Evolutionary conservation across 1,140 invertebrate species (phyloP).

Genomic region (Sarcophaga peregrina): DNA sequence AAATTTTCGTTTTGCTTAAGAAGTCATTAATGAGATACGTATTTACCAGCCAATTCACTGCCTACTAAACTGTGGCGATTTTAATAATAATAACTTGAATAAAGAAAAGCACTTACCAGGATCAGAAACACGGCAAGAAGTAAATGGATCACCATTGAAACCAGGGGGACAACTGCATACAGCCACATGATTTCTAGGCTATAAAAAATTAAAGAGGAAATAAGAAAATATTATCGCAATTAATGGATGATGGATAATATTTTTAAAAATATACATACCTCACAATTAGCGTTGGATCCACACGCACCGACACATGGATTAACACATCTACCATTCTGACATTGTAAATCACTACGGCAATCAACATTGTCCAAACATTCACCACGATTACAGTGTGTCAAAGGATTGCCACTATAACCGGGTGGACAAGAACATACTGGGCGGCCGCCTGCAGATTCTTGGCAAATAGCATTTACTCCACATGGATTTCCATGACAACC

Average conservation of each 20-base stretch:
- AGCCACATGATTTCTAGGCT: conserved; percentile 82
- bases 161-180: conserved; percentile 86
- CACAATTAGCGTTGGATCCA: conserved; percentile 76
- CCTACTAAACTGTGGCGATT: not conserved
- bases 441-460: conserved; percentile 70
- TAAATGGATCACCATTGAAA: conserved; percentile 84
- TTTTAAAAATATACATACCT: conserved; percentile 69
- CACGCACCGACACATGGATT: conserved; percentile 84
- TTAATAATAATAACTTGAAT: too few species aligned
- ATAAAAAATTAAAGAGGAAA: conserved; percentile 61
- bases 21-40: too few species aligned
- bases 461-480: conserved; percentile 74
- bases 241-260: not conserved
- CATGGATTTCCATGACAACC: conserved; percentile 68
- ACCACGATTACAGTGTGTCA: conserved; percentile 72
- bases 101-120: conserved; percentile 68
- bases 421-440: conserved; percentile 79
- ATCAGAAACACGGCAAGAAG: conserved; percentile 72
- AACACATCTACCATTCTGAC: conserved; percentile 79
- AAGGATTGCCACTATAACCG: conserved; percentile 78
- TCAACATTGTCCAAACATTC: conserved; percentile 74
- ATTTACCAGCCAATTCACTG: not conserved
- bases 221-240: not conserved
- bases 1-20: too few species aligned
- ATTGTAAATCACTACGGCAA: conserved; percentile 76